Base-by-base conservation (phyloP, 2,888 invertebrate genomes). In the Leptogaster cylindrica region DNA sequence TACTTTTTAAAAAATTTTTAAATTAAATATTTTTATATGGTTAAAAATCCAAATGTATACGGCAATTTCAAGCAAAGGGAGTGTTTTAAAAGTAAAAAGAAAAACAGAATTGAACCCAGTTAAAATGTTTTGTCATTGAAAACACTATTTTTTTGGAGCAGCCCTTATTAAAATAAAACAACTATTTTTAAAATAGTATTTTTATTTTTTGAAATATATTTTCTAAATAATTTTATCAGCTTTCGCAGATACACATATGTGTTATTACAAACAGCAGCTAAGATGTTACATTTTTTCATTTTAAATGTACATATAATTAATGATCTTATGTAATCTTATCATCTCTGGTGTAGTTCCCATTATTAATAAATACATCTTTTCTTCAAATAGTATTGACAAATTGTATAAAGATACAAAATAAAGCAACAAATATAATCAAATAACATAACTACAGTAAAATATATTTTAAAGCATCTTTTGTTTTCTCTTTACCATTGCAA, bases 191-290 rank as follows among this genome's bases (percentile, higher is more conserved):
- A 50, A 50, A 65, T 65, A 65, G 36, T 48, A 31, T 64, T 61
- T 63, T 65, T 39, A 65, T 50, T 50, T 65, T 51, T 65, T 51
- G 48, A 48, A 48, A 64, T 61, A 61, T 61, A 58, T 39, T 61
- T 61, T 61, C 61, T 44, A 50, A 64, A 64, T 65, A 65, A 51
- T 65, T 61, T 65, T 65, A 65, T 65, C 65, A 64, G 50, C 65
- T 50, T 48, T 39, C 23, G 65, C 50, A 65, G 50, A 51, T 65
- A 65, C 50, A 65, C 64, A 64, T 23, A 39, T 65, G 50, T 65
- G n/a, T n/a, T n/a, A n/a, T 55, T 25, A 65, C 65, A 65, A 51
- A 51, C 65, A 65, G 65, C 65, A 50, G 44, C 61, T n/a, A n/a
- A n/a, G n/a, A 14, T 58, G 36, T 48, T 64, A 14, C 12, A 16